Base-by-base conservation (phyloP, 2,113 vertebrate species). In the Chiloscyllium plagiosum region DNA sequence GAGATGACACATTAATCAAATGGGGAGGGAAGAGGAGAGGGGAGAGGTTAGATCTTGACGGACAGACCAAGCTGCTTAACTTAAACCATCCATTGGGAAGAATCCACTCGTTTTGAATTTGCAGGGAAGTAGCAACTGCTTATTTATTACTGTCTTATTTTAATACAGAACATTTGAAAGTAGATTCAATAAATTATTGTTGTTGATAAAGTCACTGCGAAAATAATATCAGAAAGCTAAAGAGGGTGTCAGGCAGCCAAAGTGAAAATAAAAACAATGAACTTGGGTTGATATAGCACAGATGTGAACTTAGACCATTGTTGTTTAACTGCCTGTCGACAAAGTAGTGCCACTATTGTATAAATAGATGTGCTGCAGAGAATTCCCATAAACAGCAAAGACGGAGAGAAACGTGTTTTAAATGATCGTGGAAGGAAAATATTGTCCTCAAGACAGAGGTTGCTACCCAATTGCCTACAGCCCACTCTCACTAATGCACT, bases 391-490 rank as follows among this genome's bases (percentile, higher is more conserved):
- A 65, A 20, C 56, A n/a, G 56, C 15, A 66, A 37, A n/a, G 26
- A n/a, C 2, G 12, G 83, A 2, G 0, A 4, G n/a, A 5, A 89
- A 22, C 6, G 0, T 37, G n/a, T 37, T 17, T 66, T 37, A 66
- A 7, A 42, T 15, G 24, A 52, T 52, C 1, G 8, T 29, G 26
- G 20, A 26, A 1, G 50, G 50, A 47, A 87, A 65, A 52, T 50
- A 26, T 52, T 87, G 50, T 3, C 2, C 72, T 37, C 50, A 56
- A 26, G 0, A 22, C 37, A 72, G 70, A 24, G 29, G 26, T 8
- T 7, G 70, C 4, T 0, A 26, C 24, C n/a, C 70, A 7, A 26
- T 8, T 29, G 7, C 0, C n/a, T n/a, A n/a, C n/a, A n/a, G n/a
- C n/a, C 68, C 68, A 3, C 68, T 20, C 19, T 0, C 68, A 69